Conservation (phyloP, 92 coral and sea anemone species). For the Umimayanthus chanpuru region DNA sequence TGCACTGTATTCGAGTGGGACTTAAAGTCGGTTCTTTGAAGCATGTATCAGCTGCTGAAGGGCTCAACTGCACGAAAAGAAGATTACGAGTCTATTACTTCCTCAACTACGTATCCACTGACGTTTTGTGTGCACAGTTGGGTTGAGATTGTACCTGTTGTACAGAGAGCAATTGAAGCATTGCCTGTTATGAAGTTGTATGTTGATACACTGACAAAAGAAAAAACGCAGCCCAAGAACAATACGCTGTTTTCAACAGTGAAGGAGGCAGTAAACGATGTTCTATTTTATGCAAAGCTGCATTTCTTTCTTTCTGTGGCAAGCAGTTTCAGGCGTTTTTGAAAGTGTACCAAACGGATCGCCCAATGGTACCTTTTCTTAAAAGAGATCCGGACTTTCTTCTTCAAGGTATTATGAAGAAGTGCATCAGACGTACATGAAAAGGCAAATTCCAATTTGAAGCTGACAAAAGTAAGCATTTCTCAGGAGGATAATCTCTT, state of each 20-base stretch:
- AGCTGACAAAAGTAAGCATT: slow-evolving; percentile 36
- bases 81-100: slow-evolving; percentile 46
- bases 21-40: slow-evolving; percentile 44
- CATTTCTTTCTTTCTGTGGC: slow-evolving; percentile 53
- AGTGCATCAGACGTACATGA: slow-evolving; percentile 36
- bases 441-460: slow-evolving; percentile 32
- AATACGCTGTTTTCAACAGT: slow-evolving; percentile 56
- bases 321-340: slow-evolving; percentile 31
- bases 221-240: slow-evolving; percentile 39
- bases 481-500: slow-evolving; percentile 34
- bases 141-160: slow-evolving; percentile 46
- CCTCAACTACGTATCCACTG: slow-evolving; percentile 39
- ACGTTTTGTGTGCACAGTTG: slow-evolving; percentile 44
- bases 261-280: slow-evolving; percentile 62
- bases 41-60: slow-evolving; percentile 48
- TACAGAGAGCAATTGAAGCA: slow-evolving; percentile 45
- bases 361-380: slow-evolving; percentile 42
- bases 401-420: slow-evolving; percentile 32
- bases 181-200: slow-evolving; percentile 43
- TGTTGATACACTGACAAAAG: slow-evolving; percentile 41
- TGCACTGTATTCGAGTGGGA: slow-evolving; percentile 45
- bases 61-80: slow-evolving; percentile 54
- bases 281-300: slow-evolving; percentile 51
- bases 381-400: slow-evolving; percentile 28
- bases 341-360: slow-evolving; percentile 41